phyloP scores from a whole-genome alignment of 2,113 vertebrate genomes.

The western clawed frog (Xenopus tropicalis) region DNA sequence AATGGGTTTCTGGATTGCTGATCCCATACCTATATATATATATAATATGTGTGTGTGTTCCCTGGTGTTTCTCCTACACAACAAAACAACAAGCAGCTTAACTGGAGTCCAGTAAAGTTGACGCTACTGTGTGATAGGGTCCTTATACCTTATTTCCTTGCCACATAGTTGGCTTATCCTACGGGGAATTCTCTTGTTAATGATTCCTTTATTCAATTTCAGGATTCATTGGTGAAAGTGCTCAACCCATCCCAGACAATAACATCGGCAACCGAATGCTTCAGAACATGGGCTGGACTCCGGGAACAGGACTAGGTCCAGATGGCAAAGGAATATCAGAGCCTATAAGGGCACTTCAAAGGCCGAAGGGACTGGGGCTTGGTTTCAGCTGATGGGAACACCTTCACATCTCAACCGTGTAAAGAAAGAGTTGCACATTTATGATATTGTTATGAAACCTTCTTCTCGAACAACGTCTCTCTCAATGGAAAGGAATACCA shows the following conservation, averaged over 20 bases:
- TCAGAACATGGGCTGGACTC: constrained; percentile 94
- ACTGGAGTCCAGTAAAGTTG: no score
- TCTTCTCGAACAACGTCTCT: constrained; percentile 35
- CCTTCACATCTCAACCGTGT: constrained; percentile 30
- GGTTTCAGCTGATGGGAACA: constrained; percentile 82
- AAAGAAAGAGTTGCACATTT: background rate
- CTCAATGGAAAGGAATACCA: constrained; percentile 29
- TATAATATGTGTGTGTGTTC: no score
- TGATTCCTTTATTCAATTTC: constrained; percentile 46
- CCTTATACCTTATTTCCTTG: no score
- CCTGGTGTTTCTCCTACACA: no score
- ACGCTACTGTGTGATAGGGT: no score
- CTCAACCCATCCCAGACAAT: constrained; percentile 80
- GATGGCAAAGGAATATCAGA: constrained; percentile 90
- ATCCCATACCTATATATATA: no score
- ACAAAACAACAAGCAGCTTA: no score
- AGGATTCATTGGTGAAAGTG: constrained; percentile 85
- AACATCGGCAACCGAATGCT: constrained; percentile 94
- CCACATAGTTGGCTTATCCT: no score
- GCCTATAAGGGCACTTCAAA: constrained; percentile 83
- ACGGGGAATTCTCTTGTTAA: no score
- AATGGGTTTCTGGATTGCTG: no score
- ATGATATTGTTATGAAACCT: constrained; percentile 23
- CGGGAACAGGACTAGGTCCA: constrained; percentile 86
- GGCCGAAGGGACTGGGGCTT: constrained; percentile 89